These are phyloP conservation scores for Pseudocheirus occidentalis DNA, from an alignment of 2,797 vertebrate species.

Conservation along the genomic window DNA sequence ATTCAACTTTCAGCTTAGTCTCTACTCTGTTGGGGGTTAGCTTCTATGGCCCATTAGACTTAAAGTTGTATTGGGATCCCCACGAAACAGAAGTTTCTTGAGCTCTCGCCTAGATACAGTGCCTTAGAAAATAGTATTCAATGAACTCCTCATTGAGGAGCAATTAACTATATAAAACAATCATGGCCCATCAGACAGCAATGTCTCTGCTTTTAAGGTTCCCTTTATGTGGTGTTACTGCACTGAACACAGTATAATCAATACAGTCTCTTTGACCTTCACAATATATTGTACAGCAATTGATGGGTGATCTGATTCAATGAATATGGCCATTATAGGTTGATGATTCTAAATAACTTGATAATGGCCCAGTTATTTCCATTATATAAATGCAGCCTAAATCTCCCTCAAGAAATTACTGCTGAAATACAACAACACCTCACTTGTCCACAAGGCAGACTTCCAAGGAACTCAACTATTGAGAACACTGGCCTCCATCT, in stretches of 20 bases:
- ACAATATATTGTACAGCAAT: background rate
- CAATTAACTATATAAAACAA: background rate
- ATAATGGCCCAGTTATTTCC: background rate
- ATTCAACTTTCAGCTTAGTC: background rate
- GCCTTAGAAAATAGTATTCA: background rate
- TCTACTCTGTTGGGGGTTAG: background rate
- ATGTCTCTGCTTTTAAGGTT: background rate
- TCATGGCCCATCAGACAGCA: background rate
- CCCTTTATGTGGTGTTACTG: background rate
- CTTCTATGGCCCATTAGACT: background rate
- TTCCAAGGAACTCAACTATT: background rate
- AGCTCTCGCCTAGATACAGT: background rate
- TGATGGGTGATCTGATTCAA: background rate
- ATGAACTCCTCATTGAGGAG: background rate
- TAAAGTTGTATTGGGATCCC: background rate
- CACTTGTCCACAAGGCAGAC: background rate
- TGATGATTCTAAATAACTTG: conserved; percentile 1
- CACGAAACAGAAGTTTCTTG: background rate
- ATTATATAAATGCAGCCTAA: background rate
- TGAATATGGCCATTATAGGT: background rate
- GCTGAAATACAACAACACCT: background rate
- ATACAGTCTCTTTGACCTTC: background rate
- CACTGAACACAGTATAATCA: background rate
- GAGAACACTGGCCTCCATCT: background rate
- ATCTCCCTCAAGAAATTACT: background rate